Percentiles rank a stretch among this genome's conserved stretches.
phyloP scores from a whole-genome alignment of 2,797 vertebrate genomes.

The Cyclura pinguis region DNA sequence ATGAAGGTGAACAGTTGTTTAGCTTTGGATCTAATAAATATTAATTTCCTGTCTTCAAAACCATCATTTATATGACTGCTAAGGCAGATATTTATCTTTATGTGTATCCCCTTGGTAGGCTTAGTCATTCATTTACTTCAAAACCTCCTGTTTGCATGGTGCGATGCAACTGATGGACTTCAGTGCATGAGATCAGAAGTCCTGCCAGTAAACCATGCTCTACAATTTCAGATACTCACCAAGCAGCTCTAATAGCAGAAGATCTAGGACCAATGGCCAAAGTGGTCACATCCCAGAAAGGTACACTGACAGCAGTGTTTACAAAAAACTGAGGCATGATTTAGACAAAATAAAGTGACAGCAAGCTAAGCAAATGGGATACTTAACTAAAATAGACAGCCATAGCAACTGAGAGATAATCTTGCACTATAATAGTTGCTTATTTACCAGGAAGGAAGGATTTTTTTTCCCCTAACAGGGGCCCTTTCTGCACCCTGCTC shows the following conservation, averaged over 20 bases:
- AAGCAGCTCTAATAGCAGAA: constrained; percentile 38
- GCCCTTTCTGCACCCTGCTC: constrained; percentile 2
- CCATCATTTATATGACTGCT: constrained; percentile 68
- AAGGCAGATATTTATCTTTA: constrained; percentile 74
- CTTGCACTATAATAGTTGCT: constrained; percentile 61
- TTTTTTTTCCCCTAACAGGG: too few species aligned
- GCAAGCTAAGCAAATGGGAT: constrained; percentile 65
- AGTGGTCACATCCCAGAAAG: constrained; percentile 37
- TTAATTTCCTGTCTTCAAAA: constrained; percentile 79
- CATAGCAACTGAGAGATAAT: constrained; percentile 56
- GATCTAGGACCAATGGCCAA: background rate
- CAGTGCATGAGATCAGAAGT: constrained; percentile 5
- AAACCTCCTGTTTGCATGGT: constrained; percentile 28
- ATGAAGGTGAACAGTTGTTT: constrained; percentile 65
- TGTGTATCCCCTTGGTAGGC: constrained; percentile 65
- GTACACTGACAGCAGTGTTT: constrained; percentile 46
- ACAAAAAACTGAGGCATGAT: constrained; percentile 52
- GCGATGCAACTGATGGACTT: constrained; percentile 51
- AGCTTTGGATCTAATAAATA: constrained; percentile 67
- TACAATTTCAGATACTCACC: constrained; percentile 9
- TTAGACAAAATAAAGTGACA: constrained; percentile 59
- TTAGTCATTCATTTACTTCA: constrained; percentile 70
- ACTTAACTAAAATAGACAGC: constrained; percentile 19
- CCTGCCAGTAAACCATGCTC: constrained; percentile 3
- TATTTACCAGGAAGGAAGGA: constrained; percentile 59